phyloP scores from a whole-genome alignment of 2,797 vertebrate genomes.

The Meriones psammophilus region DNA sequence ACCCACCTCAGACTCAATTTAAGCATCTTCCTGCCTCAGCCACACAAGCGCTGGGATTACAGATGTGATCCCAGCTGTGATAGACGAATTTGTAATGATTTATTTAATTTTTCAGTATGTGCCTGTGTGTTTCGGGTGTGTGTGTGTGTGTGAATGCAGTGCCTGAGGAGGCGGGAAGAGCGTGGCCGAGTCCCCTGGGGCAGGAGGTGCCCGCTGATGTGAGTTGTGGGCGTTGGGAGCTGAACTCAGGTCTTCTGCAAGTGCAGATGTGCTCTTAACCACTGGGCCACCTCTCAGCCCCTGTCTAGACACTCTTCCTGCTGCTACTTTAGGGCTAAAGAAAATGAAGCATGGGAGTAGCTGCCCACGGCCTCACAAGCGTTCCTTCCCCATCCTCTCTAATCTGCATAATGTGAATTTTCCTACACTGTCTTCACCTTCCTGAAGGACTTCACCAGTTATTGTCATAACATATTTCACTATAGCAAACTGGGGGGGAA shows the following conservation, averaged over 20 bases:
- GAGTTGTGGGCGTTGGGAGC: neutral
- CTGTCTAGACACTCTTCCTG: neutral
- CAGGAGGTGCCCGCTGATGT: neutral
- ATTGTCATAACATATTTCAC: slow-evolving; percentile 35
- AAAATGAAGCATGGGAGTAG: neutral
- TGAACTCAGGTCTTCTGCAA: neutral
- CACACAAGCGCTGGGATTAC: neutral
- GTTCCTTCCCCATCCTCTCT: neutral
- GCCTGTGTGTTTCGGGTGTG: neutral
- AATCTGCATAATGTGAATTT: neutral
- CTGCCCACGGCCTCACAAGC: neutral
- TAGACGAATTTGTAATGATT: neutral
- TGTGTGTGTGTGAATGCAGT: neutral
- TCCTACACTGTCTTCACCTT: slow-evolving; percentile 37
- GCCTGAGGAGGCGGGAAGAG: neutral
- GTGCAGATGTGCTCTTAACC: neutral
- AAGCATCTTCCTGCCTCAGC: neutral
- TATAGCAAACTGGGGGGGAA: slow-evolving; percentile 39
- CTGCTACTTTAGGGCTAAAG: neutral
- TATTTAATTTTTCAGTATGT: neutral
- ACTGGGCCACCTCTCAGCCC: no score
- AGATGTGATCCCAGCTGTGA: no score
- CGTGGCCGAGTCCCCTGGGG: no score
- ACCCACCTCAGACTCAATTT: neutral
- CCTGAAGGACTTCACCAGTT: slow-evolving; percentile 25